These are phyloP conservation scores for Flabesymbios commensalis DNA, from an alignment of 2,888 invertebrate species.

Conservation along the genomic window DNA sequence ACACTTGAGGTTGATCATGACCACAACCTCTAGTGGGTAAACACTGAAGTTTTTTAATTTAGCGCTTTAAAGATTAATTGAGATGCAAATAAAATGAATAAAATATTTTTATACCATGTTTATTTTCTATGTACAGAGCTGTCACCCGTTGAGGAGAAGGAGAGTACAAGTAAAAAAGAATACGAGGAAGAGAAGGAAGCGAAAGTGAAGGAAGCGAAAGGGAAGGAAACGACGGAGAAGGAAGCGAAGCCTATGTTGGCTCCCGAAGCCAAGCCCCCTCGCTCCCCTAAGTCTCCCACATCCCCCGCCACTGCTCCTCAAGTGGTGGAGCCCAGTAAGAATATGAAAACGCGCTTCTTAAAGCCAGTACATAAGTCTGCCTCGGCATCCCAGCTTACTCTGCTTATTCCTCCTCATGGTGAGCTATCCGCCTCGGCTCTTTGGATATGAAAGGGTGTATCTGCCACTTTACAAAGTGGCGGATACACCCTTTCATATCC, in stretches of 20 bases:
- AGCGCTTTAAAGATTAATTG: too few species aligned
- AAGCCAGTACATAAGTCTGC: constrained; percentile 72
- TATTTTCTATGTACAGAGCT: constrained; percentile 50
- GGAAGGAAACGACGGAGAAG: too few species aligned
- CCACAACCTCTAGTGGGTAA: too few species aligned
- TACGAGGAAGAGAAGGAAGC: constrained; percentile 33
- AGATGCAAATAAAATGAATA: too few species aligned
- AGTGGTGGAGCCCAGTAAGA: background rate
- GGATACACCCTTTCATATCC: too few species aligned
- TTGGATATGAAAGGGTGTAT: background rate
- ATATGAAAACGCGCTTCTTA: background rate
- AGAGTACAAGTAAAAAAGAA: too few species aligned
- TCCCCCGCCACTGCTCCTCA: constrained; percentile 2
- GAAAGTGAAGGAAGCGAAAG: constrained; percentile 12
- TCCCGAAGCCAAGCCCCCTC: background rate
- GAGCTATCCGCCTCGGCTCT: constrained; percentile 3
- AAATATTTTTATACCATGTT: too few species aligned
- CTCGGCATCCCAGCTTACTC: constrained; percentile 86
- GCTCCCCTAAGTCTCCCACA: background rate
- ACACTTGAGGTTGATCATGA: too few species aligned
- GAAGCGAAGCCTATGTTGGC: constrained; percentile 1
- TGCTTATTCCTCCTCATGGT: constrained; percentile 77
- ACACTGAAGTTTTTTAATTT: too few species aligned
- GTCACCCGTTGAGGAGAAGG: constrained; percentile 64
- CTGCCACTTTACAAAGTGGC: too few species aligned